phyloP scores from a whole-genome alignment of 2,888 invertebrate genomes.

The Meteorus cinctellus region DNA sequence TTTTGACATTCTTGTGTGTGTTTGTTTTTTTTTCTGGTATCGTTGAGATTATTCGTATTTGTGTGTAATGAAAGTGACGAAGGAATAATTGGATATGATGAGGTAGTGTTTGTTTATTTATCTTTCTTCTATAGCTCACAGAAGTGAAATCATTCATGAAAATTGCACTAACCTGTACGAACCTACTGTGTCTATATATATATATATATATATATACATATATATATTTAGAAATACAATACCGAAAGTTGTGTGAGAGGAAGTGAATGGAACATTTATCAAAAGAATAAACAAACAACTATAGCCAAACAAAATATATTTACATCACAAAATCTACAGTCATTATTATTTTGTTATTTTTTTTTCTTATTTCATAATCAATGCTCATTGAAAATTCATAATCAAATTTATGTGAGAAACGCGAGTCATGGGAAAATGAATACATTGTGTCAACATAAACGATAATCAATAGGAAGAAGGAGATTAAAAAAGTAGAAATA shows the following conservation, averaged over 20 bases:
- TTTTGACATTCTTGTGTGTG: neutral
- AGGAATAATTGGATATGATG: no score
- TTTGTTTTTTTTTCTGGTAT: no score
- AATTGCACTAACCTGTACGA: no score
- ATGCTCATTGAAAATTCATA: constrained; percentile 16
- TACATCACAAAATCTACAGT: neutral
- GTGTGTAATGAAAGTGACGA: no score
- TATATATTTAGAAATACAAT: neutral
- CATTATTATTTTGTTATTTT: neutral
- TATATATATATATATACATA: no score
- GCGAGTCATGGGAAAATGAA: constrained; percentile 1
- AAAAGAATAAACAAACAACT: neutral
- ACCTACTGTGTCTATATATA: no score
- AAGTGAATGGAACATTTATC: neutral
- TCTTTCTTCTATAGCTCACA: no score
- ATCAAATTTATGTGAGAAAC: constrained; percentile 23
- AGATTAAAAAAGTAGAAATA: neutral
- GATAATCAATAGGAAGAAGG: neutral
- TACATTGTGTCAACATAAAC: neutral
- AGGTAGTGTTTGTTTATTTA: no score
- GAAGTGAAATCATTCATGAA: no score
- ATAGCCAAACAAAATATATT: neutral
- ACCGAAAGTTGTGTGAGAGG: neutral
- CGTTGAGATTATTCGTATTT: no score
- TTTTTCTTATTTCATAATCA: neutral